Base-by-base conservation (phyloP, 2,797 vertebrate genomes). In the Holocentrus rufus region DNA sequence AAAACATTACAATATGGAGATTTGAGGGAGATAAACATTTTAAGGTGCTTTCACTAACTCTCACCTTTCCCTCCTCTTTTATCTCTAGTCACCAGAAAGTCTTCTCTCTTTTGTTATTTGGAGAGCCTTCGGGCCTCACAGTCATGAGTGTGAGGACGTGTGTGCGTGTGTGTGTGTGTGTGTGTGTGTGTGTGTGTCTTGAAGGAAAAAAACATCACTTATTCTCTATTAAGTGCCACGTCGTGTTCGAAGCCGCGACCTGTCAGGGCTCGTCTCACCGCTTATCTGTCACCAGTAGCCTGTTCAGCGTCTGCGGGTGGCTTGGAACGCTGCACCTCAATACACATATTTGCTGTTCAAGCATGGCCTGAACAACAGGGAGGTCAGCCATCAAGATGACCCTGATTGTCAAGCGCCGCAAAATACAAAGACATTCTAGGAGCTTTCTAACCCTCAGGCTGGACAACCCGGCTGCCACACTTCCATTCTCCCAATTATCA, bases 341-440 rank as follows among this genome's bases (percentile, higher is more conserved):
- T 81, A 87, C 86, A 84, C 89, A 88, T 91, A 85, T 89, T 90
- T 90, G 85, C 88, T 85, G 76, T 85, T 86, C 59, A 65, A 88
- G 76, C 83, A 72, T 72, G 70, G 69, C 59, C 74, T 50, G 20
- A 85, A 87, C 86, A 90, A 89, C 79, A 80, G 71, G 68, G 81
- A 66, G 87, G 86, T 91, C 87, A 83, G 76, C 44, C 79, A 72
- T 82, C 71, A 63, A 90, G 89, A 92, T 92, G 86, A 92, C 88
- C 87, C 85, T 59, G 74, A 86, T 83, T 86, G 89, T 89, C 72
- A 86, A 76, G 82, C 78, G 70, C 74, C 79, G 71, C 66, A 64
- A 70, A 72, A 89, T 49, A 82, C 77, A 76, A 82, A 89, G 77
- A 85, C 60, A 25, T 73, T 88, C 81, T 56, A 74, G 78, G 82